A percentile compares a stretch with the other conserved stretches of the same genome.
Conservation (phyloP, 2,888 invertebrate species). For the Eurytoma californica region DNA sequence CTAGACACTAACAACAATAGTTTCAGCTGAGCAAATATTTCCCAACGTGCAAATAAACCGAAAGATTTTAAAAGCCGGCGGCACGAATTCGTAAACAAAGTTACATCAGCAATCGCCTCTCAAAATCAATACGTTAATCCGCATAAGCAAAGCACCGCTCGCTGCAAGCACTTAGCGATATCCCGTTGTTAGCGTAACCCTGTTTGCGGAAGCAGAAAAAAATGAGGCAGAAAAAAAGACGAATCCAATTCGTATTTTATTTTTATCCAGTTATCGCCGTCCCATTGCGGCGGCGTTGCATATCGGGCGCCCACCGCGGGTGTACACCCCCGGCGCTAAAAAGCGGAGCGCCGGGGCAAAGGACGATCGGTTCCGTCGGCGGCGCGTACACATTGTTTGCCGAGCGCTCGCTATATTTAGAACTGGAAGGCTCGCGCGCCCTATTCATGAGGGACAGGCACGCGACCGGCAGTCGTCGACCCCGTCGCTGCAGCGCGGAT, state of each 20-base stretch:
- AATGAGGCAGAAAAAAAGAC: too few relatives aligned
- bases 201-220: too few relatives aligned
- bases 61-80: too few relatives aligned
- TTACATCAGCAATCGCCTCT: too few relatives aligned
- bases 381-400: constrained; percentile 36
- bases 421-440: constrained; percentile 57
- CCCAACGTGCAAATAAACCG: too few relatives aligned
- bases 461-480: constrained; percentile 72
- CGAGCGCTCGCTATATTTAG: constrained; percentile 67
- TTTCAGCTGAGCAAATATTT: too few relatives aligned
- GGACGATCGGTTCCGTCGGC: constrained; percentile 37
- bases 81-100: too few relatives aligned
- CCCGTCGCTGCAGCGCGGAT: constrained; percentile 52
- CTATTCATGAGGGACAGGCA: constrained; percentile 69
- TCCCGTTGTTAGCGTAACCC: too few relatives aligned
- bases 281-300: not conserved
- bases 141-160: too few relatives aligned
- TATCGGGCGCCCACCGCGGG: not conserved
- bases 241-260: constrained; percentile 38
- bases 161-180: too few relatives aligned
- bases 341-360: constrained; percentile 47
- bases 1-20: too few relatives aligned
- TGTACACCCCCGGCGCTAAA: constrained; percentile 33
- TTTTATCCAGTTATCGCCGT: constrained; percentile 1
- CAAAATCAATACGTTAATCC: too few relatives aligned